Conservation (phyloP, 2,888 invertebrate species). For the Nephrotoma appendiculata region DNA sequence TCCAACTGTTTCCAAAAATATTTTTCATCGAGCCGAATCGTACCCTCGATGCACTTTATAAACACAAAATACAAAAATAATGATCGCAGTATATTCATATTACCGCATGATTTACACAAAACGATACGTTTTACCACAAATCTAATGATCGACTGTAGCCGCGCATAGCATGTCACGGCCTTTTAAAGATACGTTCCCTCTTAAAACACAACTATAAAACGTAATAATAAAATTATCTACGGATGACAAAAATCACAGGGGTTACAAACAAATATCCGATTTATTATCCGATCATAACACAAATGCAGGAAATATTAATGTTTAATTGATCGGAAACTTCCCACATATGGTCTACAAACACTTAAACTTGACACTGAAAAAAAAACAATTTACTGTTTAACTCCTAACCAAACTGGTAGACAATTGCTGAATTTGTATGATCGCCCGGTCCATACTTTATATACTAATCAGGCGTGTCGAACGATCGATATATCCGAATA, state of each 20-base stretch:
- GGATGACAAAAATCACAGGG: background rate
- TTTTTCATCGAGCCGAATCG: constrained; percentile 32
- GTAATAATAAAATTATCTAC: background rate
- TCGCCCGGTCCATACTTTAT: background rate
- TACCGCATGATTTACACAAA: background rate
- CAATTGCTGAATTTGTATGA: no score
- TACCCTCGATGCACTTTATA: background rate
- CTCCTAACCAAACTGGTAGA: no score
- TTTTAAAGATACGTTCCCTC: background rate
- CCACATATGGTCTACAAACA: no score
- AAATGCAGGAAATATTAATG: no score
- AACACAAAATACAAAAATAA: background rate
- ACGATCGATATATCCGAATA: no score
- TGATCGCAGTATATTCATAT: background rate
- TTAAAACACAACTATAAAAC: background rate
- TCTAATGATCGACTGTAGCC: background rate
- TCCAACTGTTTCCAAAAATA: constrained; percentile 65
- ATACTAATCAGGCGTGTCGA: background rate
- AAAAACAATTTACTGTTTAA: no score
- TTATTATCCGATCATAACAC: no score
- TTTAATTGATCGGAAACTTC: no score
- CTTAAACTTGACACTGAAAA: no score
- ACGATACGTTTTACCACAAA: background rate
- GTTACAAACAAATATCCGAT: no score
- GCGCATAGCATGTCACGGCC: background rate